Conservation (phyloP, 1,140 invertebrate species). For the Colletes gigas region DNA sequence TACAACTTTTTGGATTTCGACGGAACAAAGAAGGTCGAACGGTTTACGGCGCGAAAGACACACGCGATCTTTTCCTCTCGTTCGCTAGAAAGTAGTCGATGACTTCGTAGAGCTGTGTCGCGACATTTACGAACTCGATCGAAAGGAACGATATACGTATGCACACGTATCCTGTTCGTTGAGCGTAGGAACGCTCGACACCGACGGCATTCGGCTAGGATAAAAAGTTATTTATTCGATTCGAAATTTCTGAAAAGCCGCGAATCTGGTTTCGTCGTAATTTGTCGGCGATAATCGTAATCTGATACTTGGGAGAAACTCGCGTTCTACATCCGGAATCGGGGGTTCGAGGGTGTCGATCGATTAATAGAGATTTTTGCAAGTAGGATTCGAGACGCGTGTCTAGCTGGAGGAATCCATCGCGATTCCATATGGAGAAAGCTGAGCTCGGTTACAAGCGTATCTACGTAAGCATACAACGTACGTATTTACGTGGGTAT, state of each 20-base stretch:
- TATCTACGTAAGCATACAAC: slow-evolving; percentile 50
- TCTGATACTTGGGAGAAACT: no score
- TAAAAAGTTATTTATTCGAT: background rate
- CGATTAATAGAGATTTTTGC: background rate
- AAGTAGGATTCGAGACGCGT: background rate
- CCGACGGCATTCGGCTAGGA: background rate
- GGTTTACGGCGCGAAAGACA: no score
- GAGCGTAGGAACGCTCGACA: background rate
- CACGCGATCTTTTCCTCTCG: background rate
- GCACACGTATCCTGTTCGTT: background rate
- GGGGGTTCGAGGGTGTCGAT: no score
- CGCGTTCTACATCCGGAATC: no score
- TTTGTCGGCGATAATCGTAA: no score
- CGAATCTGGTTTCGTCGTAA: no score
- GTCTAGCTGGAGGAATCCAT: slow-evolving; percentile 45
- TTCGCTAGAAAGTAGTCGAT: slow-evolving; percentile 37
- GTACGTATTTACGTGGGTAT: slow-evolving; percentile 41
- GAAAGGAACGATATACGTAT: slow-evolving; percentile 12
- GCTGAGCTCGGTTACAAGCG: slow-evolving; percentile 49
- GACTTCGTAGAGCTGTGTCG: slow-evolving; percentile 5
- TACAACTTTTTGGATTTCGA: background rate
- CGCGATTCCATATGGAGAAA: slow-evolving; percentile 69
- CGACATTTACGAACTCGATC: slow-evolving; percentile 41
- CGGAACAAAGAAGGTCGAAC: slow-evolving; percentile 1
- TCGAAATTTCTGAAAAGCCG: no score